Base-by-base conservation (phyloP, 1,140 invertebrate genomes). In the Thaumatotibia leucotreta region DNA sequence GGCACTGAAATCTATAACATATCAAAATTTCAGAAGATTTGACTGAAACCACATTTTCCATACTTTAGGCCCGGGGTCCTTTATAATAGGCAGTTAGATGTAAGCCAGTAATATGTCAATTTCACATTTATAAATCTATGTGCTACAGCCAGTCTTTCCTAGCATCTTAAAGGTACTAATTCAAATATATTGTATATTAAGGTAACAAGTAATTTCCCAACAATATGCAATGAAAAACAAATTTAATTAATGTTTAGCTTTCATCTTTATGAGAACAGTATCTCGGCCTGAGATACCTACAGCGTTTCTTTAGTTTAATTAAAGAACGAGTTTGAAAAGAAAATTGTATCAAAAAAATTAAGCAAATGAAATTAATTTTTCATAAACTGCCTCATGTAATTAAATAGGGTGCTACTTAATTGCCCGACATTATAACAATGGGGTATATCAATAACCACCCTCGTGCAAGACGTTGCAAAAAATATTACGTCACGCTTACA, bases 401-500 rank as follows among this genome's bases (percentile, higher is more conserved):
- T 58, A 58, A 58, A 58, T 58, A 58, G 52, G 52, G 52, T 20
- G 23, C 24, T 58, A 58, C 52, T 58, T 58, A 31, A 58, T 58
- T 58, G 52, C 23, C n/a, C 22, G 9, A 14, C 23, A 31, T 58
- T 58, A 58, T 27, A 58, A 58, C 52, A 27, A 58, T 65, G 24
- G 61, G 31, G 66, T 65, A 66, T 63, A 64, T 63, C 58, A 23
- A 14, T 64, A 62, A 50, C n/a, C 66, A 63, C 67, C 61, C 64
- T 64, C 27, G 32, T 31, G 78, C 77, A 77, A 71, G 75, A 81
- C 78, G 83, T 77, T 81, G 77, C 32, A 32, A 62, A 79, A 75
- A 79, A 88, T 84, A 84, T 82, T 64, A 67, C 69, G 73, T 77
- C 67, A 71, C 81, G 76, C 84, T 88, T 84, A 83, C 76, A 86